phyloP scores from a whole-genome alignment of 1,140 invertebrate genomes.

The Zophobas atratus region DNA sequence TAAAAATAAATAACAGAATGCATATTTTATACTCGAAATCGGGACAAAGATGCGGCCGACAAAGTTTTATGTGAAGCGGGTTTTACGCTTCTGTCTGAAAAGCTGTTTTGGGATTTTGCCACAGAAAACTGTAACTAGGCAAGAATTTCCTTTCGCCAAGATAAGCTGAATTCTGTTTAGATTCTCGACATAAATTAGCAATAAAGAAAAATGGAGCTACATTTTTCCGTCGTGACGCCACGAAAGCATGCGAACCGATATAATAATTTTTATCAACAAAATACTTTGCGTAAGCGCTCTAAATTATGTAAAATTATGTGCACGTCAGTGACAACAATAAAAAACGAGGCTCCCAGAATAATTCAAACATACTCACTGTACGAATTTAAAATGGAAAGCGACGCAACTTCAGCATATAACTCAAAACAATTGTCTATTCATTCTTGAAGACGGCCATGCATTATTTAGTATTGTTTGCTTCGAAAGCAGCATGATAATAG shows the following conservation, averaged over 20 bases:
- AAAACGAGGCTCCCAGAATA: slow-evolving; percentile 38
- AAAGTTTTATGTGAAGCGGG: slow-evolving; percentile 1
- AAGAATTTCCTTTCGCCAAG: not conserved
- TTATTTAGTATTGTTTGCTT: slow-evolving; percentile 51
- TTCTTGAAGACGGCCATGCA: slow-evolving; percentile 49
- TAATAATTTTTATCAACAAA: slow-evolving; percentile 39
- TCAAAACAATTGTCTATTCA: slow-evolving; percentile 52
- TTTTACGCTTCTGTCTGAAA: not conserved
- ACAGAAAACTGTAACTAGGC: slow-evolving; percentile 20
- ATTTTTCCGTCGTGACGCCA: slow-evolving; percentile 29
- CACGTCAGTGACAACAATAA: slow-evolving; percentile 33
- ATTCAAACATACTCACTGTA: slow-evolving; percentile 34
- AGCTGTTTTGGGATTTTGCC: slow-evolving; percentile 18
- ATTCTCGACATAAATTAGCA: slow-evolving; percentile 27
- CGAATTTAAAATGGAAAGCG: slow-evolving; percentile 51
- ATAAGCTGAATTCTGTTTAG: slow-evolving; percentile 19
- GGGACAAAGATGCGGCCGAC: slow-evolving; percentile 16
- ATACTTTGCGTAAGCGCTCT: slow-evolving; percentile 36
- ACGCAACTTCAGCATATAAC: slow-evolving; percentile 41
- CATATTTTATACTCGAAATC: slow-evolving; percentile 17
- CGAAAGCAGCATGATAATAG: slow-evolving; percentile 50
- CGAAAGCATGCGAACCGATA: slow-evolving; percentile 19
- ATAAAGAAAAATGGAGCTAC: slow-evolving; percentile 15
- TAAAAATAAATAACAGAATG: slow-evolving; percentile 24
- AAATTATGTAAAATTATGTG: slow-evolving; percentile 41